A percentile compares a stretch with the other conserved stretches of the same genome.
phyloP scores from a whole-genome alignment of 2,113 vertebrate genomes.

The Salvator merianae region DNA sequence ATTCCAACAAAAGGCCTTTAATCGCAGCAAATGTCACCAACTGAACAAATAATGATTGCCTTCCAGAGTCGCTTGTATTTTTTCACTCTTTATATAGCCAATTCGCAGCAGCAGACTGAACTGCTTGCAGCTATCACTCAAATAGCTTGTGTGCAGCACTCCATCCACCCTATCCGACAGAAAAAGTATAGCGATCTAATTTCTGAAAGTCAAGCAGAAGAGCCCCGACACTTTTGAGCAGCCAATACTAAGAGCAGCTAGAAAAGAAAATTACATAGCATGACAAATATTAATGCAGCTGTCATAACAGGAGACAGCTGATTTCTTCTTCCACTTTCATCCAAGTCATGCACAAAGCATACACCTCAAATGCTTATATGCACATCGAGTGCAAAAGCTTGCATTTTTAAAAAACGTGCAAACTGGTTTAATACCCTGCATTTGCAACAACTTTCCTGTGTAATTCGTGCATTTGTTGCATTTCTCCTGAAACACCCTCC shows the following conservation, averaged over 20 bases:
- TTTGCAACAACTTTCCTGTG: neutral
- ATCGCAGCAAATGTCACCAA: neutral
- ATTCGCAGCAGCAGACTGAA: neutral
- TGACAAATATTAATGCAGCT: neutral
- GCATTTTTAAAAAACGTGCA: neutral
- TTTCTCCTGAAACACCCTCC: neutral
- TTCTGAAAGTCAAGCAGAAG: slow-evolving; percentile 1
- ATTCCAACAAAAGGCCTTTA: neutral
- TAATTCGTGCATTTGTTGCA: neutral
- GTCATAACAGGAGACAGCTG: neutral
- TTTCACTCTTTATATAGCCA: neutral
- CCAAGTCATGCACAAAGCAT: neutral
- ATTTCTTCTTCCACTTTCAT: neutral
- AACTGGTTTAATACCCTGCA: neutral
- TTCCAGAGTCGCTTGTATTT: neutral
- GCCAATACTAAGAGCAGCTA: neutral
- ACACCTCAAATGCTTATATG: neutral
- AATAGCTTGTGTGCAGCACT: fast-evolving
- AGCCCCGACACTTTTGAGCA: neutral
- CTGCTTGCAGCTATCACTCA: neutral
- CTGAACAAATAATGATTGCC: neutral
- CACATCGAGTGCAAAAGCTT: neutral
- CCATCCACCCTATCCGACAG: neutral
- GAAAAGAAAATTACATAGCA: neutral
- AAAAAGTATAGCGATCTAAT: neutral